Conservation (phyloP, 2,888 invertebrate genomes). For the Pycnomerus fuliginosus region DNA sequence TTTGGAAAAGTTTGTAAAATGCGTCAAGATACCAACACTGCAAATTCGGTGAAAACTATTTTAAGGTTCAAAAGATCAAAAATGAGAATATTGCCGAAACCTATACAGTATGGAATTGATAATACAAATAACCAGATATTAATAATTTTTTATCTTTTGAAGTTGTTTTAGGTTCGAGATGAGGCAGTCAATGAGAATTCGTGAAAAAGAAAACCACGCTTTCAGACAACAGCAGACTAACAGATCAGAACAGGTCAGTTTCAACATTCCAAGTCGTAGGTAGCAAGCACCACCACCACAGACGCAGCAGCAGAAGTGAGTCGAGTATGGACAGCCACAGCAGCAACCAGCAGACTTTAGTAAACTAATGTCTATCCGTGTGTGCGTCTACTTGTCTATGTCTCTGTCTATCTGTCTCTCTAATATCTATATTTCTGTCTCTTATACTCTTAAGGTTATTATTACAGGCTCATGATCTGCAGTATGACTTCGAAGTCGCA, state of each 20-base stretch:
- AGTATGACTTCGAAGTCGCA: neutral
- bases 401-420: slow-evolving; percentile 1
- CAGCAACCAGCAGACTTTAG: slow-evolving; percentile 6
- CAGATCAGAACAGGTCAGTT: slow-evolving; percentile 1
- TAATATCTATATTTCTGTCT: slow-evolving; percentile 2
- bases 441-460: slow-evolving; percentile 2
- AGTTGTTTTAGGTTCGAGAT: no score
- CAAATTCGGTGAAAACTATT: no score
- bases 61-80: no score
- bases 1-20: no score
- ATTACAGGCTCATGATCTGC: slow-evolving; percentile 2
- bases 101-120: no score
- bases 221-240: slow-evolving; percentile 1
- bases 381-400: slow-evolving; percentile 1
- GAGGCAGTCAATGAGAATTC: slow-evolving; percentile 4
- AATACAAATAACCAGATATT: no score
- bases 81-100: no score
- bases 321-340: neutral
- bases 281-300: neutral
- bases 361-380: slow-evolving; percentile 1
- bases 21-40: no score
- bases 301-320: neutral
- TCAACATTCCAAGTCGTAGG: no score
- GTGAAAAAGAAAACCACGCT: slow-evolving; percentile 1
- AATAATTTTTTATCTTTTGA: no score